phyloP scores from a whole-genome alignment of 92 coral and sea anemone species.

The Hydrozoanthus gracilis region DNA sequence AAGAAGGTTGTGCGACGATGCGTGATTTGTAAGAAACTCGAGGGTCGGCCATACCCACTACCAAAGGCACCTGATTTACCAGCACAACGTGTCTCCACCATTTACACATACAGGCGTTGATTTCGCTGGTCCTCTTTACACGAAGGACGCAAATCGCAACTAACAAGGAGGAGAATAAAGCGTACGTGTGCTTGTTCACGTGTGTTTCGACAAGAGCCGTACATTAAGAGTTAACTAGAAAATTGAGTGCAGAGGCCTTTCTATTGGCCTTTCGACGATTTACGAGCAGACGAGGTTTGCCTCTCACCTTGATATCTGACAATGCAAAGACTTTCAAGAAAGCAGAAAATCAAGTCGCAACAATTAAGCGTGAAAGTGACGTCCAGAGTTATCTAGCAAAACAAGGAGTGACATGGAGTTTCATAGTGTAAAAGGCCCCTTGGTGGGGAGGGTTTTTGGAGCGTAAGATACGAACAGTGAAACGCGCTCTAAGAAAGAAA shows the following conservation, averaged over 20 bases:
- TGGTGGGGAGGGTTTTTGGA: slow-evolving; percentile 8
- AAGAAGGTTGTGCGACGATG: slow-evolving; percentile 40
- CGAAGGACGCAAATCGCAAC: slow-evolving; percentile 12
- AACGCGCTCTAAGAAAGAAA: slow-evolving; percentile 27
- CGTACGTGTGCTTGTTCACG: slow-evolving; percentile 57
- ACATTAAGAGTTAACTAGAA: slow-evolving; percentile 55
- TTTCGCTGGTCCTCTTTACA: slow-evolving; percentile 64
- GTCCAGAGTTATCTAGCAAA: slow-evolving; percentile 42
- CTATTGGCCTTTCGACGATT: slow-evolving; percentile 56
- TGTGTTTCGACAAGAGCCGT: slow-evolving; percentile 67
- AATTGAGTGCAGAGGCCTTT: slow-evolving; percentile 47
- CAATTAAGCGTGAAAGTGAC: slow-evolving; percentile 35
- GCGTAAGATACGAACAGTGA: slow-evolving; percentile 24
- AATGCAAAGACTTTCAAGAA: slow-evolving; percentile 46
- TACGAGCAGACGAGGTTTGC: slow-evolving; percentile 47
- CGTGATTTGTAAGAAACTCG: slow-evolving; percentile 22
- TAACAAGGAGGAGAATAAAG: slow-evolving; percentile 33
- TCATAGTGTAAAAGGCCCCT: slow-evolving; percentile 44
- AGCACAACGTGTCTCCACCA: slow-evolving; percentile 47
- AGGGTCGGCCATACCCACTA: slow-evolving; percentile 43
- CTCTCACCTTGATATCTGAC: slow-evolving; percentile 44
- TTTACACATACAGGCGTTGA: slow-evolving; percentile 65
- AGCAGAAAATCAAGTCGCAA: slow-evolving; percentile 30
- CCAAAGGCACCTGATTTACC: slow-evolving; percentile 54
- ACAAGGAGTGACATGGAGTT: slow-evolving; percentile 51